Percentiles rank a stretch among this genome's conserved stretches.
These are phyloP conservation scores for Anagrus nilaparvatae DNA, from an alignment of 1,140 invertebrate species.

Conservation along the genomic window DNA sequence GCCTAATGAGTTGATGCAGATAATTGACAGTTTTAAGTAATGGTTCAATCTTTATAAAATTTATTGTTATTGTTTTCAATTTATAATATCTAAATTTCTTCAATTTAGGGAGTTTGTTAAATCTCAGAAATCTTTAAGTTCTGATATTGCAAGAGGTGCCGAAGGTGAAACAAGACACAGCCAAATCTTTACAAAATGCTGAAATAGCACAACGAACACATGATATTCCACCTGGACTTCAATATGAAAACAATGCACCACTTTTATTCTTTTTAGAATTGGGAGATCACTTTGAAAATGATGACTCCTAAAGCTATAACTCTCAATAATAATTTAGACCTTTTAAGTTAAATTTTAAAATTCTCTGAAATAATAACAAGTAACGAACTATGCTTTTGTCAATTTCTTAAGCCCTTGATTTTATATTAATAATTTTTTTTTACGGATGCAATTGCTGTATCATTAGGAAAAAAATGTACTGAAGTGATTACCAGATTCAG, in stretches of 20 bases:
- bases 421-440: too few species aligned
- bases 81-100: constrained; percentile 36
- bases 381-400: too few species aligned
- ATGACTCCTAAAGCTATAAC: too few species aligned
- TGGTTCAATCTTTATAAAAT: constrained; percentile 18
- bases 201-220: constrained; percentile 73
- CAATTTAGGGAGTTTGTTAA: constrained; percentile 67
- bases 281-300: constrained; percentile 60
- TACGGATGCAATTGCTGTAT: too few species aligned
- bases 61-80: neutral
- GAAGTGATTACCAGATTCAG: too few species aligned
- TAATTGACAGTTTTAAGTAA: constrained; percentile 50
- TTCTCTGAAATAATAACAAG: too few species aligned
- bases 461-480: too few species aligned
- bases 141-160: constrained; percentile 69
- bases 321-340: too few species aligned
- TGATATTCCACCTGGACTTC: constrained; percentile 62
- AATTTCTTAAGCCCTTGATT: too few species aligned
- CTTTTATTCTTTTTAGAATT: constrained; percentile 63
- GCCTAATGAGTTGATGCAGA: constrained; percentile 57
- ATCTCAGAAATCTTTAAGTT: constrained; percentile 67
- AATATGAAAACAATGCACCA: constrained; percentile 68
- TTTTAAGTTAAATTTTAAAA: too few species aligned
- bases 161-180: constrained; percentile 66
- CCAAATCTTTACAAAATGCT: constrained; percentile 59